Evolutionary conservation across 2,888 invertebrate species (phyloP).

Genomic region (Saturnia pavonia): DNA sequence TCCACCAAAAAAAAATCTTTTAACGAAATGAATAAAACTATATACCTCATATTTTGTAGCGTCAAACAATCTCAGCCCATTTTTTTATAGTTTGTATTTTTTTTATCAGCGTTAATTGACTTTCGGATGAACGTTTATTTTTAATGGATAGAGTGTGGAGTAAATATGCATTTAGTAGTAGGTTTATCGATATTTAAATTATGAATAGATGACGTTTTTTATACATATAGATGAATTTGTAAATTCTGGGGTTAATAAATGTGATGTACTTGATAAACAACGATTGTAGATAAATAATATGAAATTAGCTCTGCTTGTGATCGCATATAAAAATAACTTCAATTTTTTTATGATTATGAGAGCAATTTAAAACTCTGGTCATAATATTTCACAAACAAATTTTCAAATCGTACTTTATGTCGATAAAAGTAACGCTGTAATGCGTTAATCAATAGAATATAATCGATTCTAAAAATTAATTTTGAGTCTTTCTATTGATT

Average conservation of each 20-base stretch:
- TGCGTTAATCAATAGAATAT: neutral
- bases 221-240: neutral
- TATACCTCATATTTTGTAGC: constrained; percentile 78
- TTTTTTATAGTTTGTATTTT: constrained; percentile 38
- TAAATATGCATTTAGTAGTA: constrained; percentile 4
- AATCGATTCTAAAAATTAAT: neutral
- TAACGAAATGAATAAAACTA: constrained; percentile 45
- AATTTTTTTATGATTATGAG: neutral
- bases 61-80: constrained; percentile 49
- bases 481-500: neutral
- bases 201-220: constrained; percentile 8
- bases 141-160: neutral
- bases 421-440: neutral
- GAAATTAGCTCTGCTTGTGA: neutral
- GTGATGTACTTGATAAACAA: constrained; percentile 9
- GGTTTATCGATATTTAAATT: neutral
- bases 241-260: neutral
- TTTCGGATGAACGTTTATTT: neutral
- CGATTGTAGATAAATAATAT: neutral
- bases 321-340: neutral
- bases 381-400: neutral
- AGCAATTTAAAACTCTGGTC: neutral
- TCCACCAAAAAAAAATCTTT: constrained; percentile 50
- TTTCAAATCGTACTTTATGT: neutral
- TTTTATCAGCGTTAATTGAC: constrained; percentile 1